Evolutionary conservation across 2,888 invertebrate genomes (phyloP).

Genomic region (Sinelater perroti): DNA sequence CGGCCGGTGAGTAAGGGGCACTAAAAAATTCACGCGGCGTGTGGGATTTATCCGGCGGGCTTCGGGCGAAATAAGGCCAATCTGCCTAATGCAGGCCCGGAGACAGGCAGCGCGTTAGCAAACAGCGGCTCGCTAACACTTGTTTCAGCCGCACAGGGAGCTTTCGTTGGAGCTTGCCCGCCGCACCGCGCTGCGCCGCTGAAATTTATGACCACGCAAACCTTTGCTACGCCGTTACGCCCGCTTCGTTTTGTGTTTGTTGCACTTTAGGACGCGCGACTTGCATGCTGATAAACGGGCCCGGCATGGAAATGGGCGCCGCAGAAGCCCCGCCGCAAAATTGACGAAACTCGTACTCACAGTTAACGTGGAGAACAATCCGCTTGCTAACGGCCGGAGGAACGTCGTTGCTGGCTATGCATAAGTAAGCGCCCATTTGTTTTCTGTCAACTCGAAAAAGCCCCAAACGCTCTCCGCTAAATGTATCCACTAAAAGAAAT

Average conservation of each 20-base stretch:
- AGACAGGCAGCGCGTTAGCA: conserved; percentile 26
- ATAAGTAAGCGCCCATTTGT: conserved; percentile 71
- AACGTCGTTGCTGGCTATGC: conserved; percentile 70
- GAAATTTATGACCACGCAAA: background rate
- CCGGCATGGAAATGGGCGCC: no score
- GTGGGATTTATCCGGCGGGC: conserved; percentile 28
- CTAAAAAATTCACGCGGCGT: conserved; percentile 30
- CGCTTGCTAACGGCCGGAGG: conserved; percentile 73
- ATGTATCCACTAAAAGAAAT: conserved; percentile 61
- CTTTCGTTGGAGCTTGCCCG: conserved; percentile 12
- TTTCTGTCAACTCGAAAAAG: conserved; percentile 66
- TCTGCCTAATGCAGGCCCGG: conserved; percentile 33
- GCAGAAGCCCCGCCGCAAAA: no score
- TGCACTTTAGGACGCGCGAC: no score
- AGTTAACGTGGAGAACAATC: conserved; percentile 76
- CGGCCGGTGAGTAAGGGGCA: conserved; percentile 15
- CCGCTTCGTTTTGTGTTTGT: no score
- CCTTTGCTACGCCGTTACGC: no score
- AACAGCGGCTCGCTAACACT: conserved; percentile 16
- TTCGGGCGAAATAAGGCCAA: conserved; percentile 29
- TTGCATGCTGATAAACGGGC: no score
- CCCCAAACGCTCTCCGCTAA: conserved; percentile 64
- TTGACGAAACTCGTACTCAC: no score
- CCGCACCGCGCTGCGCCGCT: background rate
- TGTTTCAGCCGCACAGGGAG: conserved; percentile 17